Evolutionary conservation across 1,140 invertebrate species (phyloP).

Genomic region (Tribolium castaneum): DNA sequence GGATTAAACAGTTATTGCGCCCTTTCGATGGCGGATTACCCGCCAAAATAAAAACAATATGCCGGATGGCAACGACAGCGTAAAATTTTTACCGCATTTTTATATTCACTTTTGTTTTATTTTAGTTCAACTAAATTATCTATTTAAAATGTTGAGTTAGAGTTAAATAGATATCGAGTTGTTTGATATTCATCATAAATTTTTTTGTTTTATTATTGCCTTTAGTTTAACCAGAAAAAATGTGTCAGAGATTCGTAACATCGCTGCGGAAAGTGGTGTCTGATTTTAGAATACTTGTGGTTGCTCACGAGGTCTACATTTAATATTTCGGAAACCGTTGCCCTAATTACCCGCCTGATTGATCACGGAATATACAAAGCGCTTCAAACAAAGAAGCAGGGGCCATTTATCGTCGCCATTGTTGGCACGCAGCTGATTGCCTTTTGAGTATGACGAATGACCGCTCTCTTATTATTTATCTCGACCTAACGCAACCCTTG

Average conservation of each 20-base stretch:
- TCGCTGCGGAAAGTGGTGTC: no score
- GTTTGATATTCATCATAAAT: no score
- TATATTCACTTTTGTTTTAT: no score
- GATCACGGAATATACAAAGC: slow-evolving; percentile 18
- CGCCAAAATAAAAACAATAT: not conserved
- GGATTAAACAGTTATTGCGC: slow-evolving; percentile 53
- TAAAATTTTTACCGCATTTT: no score
- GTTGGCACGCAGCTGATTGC: slow-evolving; percentile 60
- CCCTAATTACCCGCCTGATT: slow-evolving; percentile 1
- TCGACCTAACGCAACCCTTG: slow-evolving; percentile 56
- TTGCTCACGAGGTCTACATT: not conserved
- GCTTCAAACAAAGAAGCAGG: slow-evolving; percentile 52
- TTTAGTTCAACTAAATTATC: no score
- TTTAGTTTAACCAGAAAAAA: no score
- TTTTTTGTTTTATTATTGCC: no score
- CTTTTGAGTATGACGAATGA: slow-evolving; percentile 63
- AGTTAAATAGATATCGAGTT: no score
- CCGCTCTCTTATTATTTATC: slow-evolving; percentile 56
- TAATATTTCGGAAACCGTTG: not conserved
- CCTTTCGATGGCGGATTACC: slow-evolving; percentile 1
- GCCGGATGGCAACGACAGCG: no score
- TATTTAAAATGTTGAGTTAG: no score
- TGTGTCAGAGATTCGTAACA: no score
- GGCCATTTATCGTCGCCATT: slow-evolving; percentile 52
- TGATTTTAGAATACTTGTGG: slow-evolving; percentile 62